A percentile compares a stretch with the other conserved stretches of the same genome.
These are phyloP conservation scores for Aricia agestis DNA, from an alignment of 1,140 invertebrate genomes.

Conservation along the genomic window DNA sequence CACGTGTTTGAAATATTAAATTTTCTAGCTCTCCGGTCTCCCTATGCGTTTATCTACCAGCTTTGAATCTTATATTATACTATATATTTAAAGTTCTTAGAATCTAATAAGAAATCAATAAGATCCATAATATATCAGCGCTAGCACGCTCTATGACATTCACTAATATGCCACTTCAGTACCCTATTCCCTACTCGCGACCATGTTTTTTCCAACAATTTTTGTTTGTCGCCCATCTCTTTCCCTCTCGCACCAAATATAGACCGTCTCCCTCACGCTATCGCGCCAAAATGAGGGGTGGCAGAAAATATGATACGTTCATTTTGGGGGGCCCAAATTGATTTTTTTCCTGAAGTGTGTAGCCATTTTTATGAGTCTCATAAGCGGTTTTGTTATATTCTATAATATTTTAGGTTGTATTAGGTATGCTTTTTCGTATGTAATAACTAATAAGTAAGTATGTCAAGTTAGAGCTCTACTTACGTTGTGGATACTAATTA, in stretches of 20 bases:
- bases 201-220: slow-evolving; percentile 67
- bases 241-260: slow-evolving; percentile 29
- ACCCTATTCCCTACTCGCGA: slow-evolving; percentile 54
- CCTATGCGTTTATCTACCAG: too few relatives aligned
- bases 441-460: too few relatives aligned
- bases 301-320: slow-evolving; percentile 69
- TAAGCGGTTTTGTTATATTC: slow-evolving; percentile 14
- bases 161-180: slow-evolving; percentile 65
- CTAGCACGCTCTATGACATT: background rate
- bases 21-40: too few relatives aligned
- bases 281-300: slow-evolving; percentile 53
- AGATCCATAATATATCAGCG: background rate
- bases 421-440: too few relatives aligned
- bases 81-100: too few relatives aligned
- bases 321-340: slow-evolving; percentile 67
- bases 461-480: too few relatives aligned
- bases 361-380: slow-evolving; percentile 48
- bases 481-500: too few relatives aligned
- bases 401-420: background rate
- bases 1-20: too few relatives aligned
- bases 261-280: slow-evolving; percentile 39
- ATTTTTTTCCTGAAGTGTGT: slow-evolving; percentile 59
- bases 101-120: slow-evolving; percentile 5
- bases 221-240: slow-evolving; percentile 56
- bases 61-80: too few relatives aligned